Evolutionary conservation across 2,888 invertebrate species (phyloP), one percentile per base, ranked within the genome.

Genomic region (Myopa tessellatipennis): DNA sequence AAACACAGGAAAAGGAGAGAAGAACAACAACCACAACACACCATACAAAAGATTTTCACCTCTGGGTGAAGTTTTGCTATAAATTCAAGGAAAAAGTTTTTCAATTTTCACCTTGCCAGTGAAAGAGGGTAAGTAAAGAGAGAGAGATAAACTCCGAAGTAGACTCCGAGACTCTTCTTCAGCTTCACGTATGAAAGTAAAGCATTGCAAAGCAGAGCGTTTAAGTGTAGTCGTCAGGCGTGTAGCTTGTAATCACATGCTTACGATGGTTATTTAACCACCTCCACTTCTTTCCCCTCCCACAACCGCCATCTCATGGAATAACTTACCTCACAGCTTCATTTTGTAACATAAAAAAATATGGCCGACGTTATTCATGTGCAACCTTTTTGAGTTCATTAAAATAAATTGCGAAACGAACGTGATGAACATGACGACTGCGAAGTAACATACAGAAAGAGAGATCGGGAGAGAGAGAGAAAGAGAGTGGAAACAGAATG

Each of bases 361-460:
- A 26, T 75, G 67, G 67, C 68, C 16, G 68, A 68, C 60, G 55
- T 69, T 69, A 58, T 69, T 45, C 75, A 60, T 60, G 58, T 45
- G 68, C 60, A 68, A 75, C 58, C 69, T 68, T 67, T 69, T 36
- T 18, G 68, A 52, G 45, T 75, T 75, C 75, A 75, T 75, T 69
- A 75, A 75, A 75, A 75, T 68, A 68, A 58, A 75, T 75, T 75
- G 68, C 67, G 14, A 58, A 67, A 68, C 67, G 67, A 67, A 36
- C 34, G 55, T 60, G 69, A 40, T 10, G 74, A 34, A 65, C 74
- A 74, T 52, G 63, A 52, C 36, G 36, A 34, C 36, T 18, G 14
- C n/a, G 1, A 45, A 1, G 45, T 45, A 45, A 45, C 7, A 55
- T 26, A 38, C 40, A 55, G 16, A 55, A 36, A 74, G 40, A n/a